Conservation (phyloP, 2,888 invertebrate species). For the Folsomia manolachei region DNA sequence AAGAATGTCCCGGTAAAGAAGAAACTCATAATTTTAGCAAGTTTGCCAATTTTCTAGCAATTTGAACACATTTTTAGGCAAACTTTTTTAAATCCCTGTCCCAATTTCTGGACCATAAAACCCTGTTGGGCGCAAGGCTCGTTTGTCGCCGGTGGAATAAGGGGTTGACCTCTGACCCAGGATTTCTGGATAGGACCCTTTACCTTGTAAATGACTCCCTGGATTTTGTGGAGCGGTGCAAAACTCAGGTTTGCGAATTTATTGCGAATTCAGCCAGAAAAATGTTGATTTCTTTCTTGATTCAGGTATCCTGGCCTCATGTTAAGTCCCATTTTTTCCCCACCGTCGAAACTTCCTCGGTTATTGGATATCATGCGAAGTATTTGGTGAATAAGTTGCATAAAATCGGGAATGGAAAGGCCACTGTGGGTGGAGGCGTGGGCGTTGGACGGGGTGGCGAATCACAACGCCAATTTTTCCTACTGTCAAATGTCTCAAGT, state of each 20-base stretch:
- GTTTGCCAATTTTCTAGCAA: background rate
- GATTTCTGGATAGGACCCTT: conserved; percentile 7
- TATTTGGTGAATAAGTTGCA: conserved; percentile 14
- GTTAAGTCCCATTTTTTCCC: conserved; percentile 9
- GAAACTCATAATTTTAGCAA: background rate
- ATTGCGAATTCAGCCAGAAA: too few relatives aligned
- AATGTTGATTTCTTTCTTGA: background rate
- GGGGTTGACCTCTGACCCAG: background rate
- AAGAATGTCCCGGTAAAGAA: background rate
- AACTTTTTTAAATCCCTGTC: background rate
- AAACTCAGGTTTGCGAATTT: conserved; percentile 7
- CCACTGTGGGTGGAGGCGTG: too few relatives aligned
- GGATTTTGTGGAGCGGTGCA: conserved; percentile 14
- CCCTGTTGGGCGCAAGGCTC: background rate
- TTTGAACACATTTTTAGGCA: background rate
- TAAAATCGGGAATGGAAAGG: background rate
- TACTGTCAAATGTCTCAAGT: background rate
- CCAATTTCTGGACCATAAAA: background rate
- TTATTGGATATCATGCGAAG: conserved; percentile 10
- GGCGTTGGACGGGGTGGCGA: too few relatives aligned
- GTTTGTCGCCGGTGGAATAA: conserved; percentile 14
- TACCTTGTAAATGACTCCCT: conserved; percentile 11
- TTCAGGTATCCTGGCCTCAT: conserved; percentile 8
- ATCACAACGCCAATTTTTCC: background rate
- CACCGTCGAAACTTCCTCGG: conserved; percentile 12